phyloP scores from a whole-genome alignment of 2,113 vertebrate genomes.

The Strix aluco region DNA sequence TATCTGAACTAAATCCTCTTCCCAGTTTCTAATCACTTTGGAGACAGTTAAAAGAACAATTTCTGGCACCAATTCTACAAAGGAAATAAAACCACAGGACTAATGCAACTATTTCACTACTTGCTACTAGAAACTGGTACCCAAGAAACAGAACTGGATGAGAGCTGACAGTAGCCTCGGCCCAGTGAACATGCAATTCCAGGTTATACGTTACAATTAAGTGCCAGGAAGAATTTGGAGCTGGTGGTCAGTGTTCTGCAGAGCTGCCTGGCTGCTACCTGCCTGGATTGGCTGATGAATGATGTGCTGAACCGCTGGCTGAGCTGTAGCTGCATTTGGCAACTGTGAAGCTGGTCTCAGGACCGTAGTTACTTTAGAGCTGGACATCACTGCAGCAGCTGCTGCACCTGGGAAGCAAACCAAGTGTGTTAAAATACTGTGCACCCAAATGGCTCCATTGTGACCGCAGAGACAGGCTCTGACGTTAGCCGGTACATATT shows the following conservation, averaged over 20 bases:
- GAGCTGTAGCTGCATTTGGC: conserved; percentile 83
- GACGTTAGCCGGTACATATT: neutral
- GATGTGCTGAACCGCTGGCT: conserved; percentile 92
- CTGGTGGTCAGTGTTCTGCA: accelerated
- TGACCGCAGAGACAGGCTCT: neutral
- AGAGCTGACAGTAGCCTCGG: neutral
- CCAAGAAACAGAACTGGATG: neutral
- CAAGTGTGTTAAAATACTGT: accelerated
- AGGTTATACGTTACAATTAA: neutral
- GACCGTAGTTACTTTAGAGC: conserved; percentile 92
- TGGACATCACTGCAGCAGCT: conserved; percentile 97
- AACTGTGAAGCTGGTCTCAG: conserved; percentile 89
- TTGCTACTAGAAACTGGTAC: neutral
- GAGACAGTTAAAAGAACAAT: neutral
- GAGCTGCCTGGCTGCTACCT: conserved; percentile 30
- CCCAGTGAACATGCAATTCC: neutral
- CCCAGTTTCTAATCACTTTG: neutral
- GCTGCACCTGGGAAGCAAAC: conserved; percentile 84
- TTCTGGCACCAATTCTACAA: neutral
- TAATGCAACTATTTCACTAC: neutral
- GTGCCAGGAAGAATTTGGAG: neutral
- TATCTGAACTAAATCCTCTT: neutral
- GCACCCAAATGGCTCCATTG: accelerated
- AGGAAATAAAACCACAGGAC: neutral
- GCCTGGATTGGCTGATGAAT: conserved; percentile 95